Evolutionary conservation across 23 tunicate species (phyloP), one percentile per base, ranked within the genome.

Genomic region (Trididemnum nubilum): DNA sequence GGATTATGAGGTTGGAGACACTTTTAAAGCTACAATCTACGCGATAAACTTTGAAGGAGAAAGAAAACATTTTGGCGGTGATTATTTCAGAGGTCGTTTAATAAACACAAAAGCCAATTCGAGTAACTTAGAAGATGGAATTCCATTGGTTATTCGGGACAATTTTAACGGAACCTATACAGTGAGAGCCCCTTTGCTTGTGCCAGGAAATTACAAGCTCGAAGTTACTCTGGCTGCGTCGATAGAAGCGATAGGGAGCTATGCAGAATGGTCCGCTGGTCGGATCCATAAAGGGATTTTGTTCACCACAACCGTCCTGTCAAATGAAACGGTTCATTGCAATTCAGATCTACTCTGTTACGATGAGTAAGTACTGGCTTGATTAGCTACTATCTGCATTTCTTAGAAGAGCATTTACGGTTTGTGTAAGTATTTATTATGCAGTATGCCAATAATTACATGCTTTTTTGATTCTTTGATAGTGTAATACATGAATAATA

Each of bases 321-420:
- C 73, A 50, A 36, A 80, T 35, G 84, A 80, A 64, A 64, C 73
- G 2, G 74, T 80, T 12, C 54, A 34, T 2, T 80, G 84, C 32
- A 80, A 80, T 27, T 28, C 64, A 5, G 84, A 80, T 27, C 25
- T 80, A 30, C 5, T 12, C n/a, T 3, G 34, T 4, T 77, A 28
- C 26, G 66, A 54, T 31, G 36, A 54, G 81, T 77, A 54, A 77
- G 81, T 52, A 3, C 26, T 18, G n/a, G 27, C n/a, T n/a, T n/a
- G n/a, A n/a, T n/a, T n/a, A n/a, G n/a, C n/a, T n/a, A n/a, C n/a
- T n/a, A n/a, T n/a, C n/a, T 50, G 19, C 58, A 50, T 50, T 50
- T 15, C 58, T 50, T 50, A 50, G 15, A 50, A 15, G 58, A 50
- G 19, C 19, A 50, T 19, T 15, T 15, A 50, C 19, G n/a, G n/a